Base-by-base conservation (phyloP, 2,113 vertebrate genomes). In the Rhinogobius similis region DNA sequence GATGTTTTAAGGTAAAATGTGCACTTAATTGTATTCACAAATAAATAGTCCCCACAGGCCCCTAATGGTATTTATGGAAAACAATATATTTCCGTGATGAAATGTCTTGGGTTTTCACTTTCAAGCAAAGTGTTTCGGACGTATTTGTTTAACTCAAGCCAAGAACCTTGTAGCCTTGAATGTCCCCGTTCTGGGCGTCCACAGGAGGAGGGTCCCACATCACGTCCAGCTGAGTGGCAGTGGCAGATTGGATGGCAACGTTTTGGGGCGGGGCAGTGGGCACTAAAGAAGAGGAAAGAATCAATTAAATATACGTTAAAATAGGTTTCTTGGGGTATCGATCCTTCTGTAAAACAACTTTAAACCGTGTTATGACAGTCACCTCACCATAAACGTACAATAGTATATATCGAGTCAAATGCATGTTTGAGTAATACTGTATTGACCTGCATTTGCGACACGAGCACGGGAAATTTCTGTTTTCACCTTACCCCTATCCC, bases 91-190 rank as follows among this genome's bases (percentile, higher is more conserved):
- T 10, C 4, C 21, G 29, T 65, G 43, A 65, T 66, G 44, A 0
- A 2, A 27, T 4, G 20, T 46, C 23, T 26, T 10, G 44, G 62
- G 41, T 21, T 18, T 10, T 29, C 1, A 41, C 7, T 41, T 41
- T 41, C 12, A 41, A 41, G 39, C 20, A 1, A 13, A 3, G 27
- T 32, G 23, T 11, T 26, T 65, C 18, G 62, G 1, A 18, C 29
- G 11, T 29, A 10, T n/a, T 14, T 7, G 7, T 23, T 16, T 41
- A 23, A 36, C 0, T 63, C 14, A 55, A 26, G 52, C 2, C 41
- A n/a, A n/a, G 62, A 18, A 94, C 98, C 96, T 99, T 99, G 87
- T 99, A 99, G 36, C 97, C 98, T 79, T 99, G 97, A 64, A 99
- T 96, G 90, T 99, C 97, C 55, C 97, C 97, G 0, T 99, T 98